Evolutionary conservation across 2,888 invertebrate genomes (phyloP), one percentile per base, ranked within the genome.

Genomic region (Rhaphigaster nebulosa): DNA sequence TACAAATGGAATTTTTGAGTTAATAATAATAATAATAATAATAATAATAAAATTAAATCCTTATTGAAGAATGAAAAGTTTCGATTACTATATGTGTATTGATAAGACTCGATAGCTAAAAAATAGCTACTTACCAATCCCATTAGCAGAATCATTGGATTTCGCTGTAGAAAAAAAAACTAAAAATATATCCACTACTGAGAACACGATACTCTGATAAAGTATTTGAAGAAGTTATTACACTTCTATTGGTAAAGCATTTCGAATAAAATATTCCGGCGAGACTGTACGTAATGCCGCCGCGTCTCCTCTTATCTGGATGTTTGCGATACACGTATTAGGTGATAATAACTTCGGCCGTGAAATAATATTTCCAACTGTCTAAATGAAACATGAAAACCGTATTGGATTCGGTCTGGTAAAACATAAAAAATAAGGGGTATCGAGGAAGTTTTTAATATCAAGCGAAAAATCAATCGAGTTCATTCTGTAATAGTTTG

Each of bases 281-380:
- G 38, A 34, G 34, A 76, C 70, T 76, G 70, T 20, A 38, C 8
- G 38, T 5, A 76, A 38, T 76, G 38, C 38, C 29, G 70, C 6
- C 70, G 15, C 38, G 34, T 1, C 34, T 20, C 34, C 1, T 38
- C 70, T 76, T 76, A 76, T 76, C 70, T 76, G 0, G 1, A 20
- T 38, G 70, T 76, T 38, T 76, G 15, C 20, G 70, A 38, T 76
- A 76, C 38, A 20, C 70, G 34, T 38, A 18, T 76, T 76, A 76
- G 34, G 34, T 38, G 70, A 76, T 76, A 38, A 76, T 76, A 76
- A 76, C 38, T 76, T 76, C 38, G 70, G 18, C 70, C 70, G n/a
- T 76, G 70, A 76, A 76, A 76, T 38, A 29, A 5, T 20, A 34
- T 38, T 76, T 23, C 34, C 1, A 38, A 38, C 18, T 20, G 38